These are phyloP conservation scores for Podarcis lilfordi DNA, from an alignment of 2,797 vertebrate species.

Conservation along the genomic window DNA sequence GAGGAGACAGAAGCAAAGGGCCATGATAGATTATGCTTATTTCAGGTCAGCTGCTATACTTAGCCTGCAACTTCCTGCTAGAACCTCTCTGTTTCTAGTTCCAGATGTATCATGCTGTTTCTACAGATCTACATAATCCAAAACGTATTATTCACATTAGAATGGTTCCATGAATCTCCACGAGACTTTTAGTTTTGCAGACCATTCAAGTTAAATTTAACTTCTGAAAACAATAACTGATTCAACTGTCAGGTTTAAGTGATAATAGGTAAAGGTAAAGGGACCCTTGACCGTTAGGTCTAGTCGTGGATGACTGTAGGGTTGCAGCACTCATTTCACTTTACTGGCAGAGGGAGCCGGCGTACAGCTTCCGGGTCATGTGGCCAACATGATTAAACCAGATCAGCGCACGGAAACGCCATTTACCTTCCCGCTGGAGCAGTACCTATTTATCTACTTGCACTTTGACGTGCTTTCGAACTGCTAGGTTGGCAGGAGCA, in stretches of 20 bases:
- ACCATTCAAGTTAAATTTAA: neutral
- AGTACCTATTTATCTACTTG: too few species aligned
- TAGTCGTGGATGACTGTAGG: fast-evolving
- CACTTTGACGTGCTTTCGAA: too few species aligned
- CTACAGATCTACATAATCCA: neutral
- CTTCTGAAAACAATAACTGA: conserved; percentile 33
- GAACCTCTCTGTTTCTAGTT: neutral
- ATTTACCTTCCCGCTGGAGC: too few species aligned
- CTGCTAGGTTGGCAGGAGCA: too few species aligned
- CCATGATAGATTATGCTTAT: neutral
- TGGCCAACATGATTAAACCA: too few species aligned
- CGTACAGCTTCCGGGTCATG: too few species aligned
- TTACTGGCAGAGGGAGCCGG: too few species aligned
- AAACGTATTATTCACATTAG: neutral
- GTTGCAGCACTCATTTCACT: too few species aligned
- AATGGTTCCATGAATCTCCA: neutral
- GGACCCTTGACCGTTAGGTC: too few species aligned
- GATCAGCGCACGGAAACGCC: too few species aligned
- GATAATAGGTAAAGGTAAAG: neutral
- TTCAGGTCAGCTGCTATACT: neutral
- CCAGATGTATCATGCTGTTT: neutral
- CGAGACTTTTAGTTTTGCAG: neutral
- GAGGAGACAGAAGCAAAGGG: neutral
- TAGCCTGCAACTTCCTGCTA: neutral
- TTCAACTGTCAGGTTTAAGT: conserved; percentile 36